Percentiles rank a stretch among this genome's conserved stretches.
Evolutionary conservation across 2,113 vertebrate species (phyloP).

Genomic region (Chloroceryle aenea): DNA sequence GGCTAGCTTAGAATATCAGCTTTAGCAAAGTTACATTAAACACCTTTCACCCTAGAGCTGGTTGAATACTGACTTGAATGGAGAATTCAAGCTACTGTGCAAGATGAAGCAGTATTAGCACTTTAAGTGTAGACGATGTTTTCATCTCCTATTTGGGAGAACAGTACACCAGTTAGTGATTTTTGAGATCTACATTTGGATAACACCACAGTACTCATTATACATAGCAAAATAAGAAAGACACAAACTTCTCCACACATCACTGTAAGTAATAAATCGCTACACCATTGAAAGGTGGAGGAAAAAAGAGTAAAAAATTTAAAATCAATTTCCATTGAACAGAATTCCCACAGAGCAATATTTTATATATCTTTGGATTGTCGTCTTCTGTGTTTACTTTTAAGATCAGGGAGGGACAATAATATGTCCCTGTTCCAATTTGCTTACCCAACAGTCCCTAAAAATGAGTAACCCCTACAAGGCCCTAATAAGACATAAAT

Average conservation of each 20-base stretch:
- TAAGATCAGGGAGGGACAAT: background rate
- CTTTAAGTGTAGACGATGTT: background rate
- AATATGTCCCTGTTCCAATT: background rate
- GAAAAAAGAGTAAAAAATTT: background rate
- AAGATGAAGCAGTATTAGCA: background rate
- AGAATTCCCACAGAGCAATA: background rate
- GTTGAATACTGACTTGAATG: background rate
- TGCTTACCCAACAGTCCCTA: background rate
- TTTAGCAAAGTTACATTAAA: background rate
- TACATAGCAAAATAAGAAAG: background rate
- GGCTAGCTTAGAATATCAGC: background rate
- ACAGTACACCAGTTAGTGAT: background rate
- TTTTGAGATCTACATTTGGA: background rate
- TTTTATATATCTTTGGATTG: background rate
- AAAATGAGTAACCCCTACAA: background rate
- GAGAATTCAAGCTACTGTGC: background rate
- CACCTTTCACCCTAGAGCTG: background rate
- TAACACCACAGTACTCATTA: background rate
- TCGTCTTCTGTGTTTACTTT: background rate
- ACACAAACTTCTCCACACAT: background rate
- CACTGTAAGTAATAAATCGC: background rate
- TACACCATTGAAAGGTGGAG: background rate
- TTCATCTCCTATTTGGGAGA: background rate
- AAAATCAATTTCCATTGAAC: background rate
- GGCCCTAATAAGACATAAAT: background rate